Evolutionary conservation across 2,797 vertebrate genomes (phyloP), one percentile per base, ranked within the genome.

Genomic region (Cyclura pinguis): DNA sequence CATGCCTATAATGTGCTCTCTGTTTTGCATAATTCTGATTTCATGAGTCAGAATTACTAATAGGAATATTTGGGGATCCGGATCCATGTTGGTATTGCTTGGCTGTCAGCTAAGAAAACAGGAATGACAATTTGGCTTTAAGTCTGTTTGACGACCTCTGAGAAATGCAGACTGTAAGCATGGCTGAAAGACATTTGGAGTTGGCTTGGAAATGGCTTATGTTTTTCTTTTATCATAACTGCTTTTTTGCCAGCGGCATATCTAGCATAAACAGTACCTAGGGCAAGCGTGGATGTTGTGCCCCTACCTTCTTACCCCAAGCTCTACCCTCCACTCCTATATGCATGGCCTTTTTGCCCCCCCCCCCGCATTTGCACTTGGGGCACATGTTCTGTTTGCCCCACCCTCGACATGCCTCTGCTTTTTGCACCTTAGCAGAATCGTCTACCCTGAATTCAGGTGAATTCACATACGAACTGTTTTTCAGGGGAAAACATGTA

Each of bases 391-490:
- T 47, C 42, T 47, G 4, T 47, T 47, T 47, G 42, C 42, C 42
- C 42, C 42, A 47, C 42, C 2, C 42, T 4, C 3, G 42, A 47
- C 42, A 47, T 4, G 42, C 42, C 42, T 47, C 42, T 47, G 42
- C 85, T 84, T 93, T n/a, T 4, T 55, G 1, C 27, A 0, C 2
- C 18, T 80, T 93, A 18, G 20, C 42, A 88, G 55, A 12, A 77
- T 92, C 35, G 42, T 20, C 12, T 85, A 90, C 50, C 62, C 90
- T 88, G 57, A 88, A 2, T 64, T 64, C 47, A 62, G 32, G 27
- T 42, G 52, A 18, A 47, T 80, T 67, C 27, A 29, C 10, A 80
- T 5, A 22, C 14, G 67, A 22, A 38, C 38, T 57, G 14, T 38
- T 47, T 29, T 27, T 35, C 16, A 10, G 35, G 1, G 14, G 14